Base-by-base conservation (phyloP, 2,888 invertebrate species). In the Scrobipalpa atriplicella region DNA sequence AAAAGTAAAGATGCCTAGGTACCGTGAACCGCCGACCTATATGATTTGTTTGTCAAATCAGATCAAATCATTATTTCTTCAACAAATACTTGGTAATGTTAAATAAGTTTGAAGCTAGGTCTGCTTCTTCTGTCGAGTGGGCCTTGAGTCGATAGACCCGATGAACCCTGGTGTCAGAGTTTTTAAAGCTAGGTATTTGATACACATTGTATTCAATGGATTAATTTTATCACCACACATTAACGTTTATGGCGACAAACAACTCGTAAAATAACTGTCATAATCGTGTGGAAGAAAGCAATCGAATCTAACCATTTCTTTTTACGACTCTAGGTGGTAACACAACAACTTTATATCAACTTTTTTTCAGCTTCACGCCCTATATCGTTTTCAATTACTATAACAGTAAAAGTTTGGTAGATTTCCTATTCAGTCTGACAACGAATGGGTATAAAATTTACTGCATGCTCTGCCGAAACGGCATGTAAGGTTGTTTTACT, bases 401-500 rank as follows among this genome's bases (percentile, higher is more conserved):
- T 63, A 63, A 52, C 63, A 63, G 63, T 63, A 63, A 63, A 63
- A 63, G 38, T 63, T 63, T 38, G 36, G 18, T 36, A 38, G 13
- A 18, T 29, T 52, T 38, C 52, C 43, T 63, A 52, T 72, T 71
- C 69, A 67, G 73, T 69, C 72, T 74, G 74, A 72, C 72, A 73
- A 70, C 69, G 70, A 71, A 72, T 74, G 69, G 73, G 73, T 75
- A 78, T 84, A 81, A 82, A 83, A 82, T 84, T 84, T 82, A 85
- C 78, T 77, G 75, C 82, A 77, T 82, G 81, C 82, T 83, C 80
- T 79, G 77, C 79, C 79, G 75, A 80, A 85, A 85, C 86, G 85
- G 86, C 78, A 84, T 87, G 87, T 86, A 83, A 83, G 82, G 79
- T 80, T 80, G 82, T 84, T 88, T 89, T 81, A 88, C 85, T 86